Evolutionary conservation across 1,140 invertebrate genomes (phyloP), one percentile per base, ranked within the genome.

Genomic region (Dendrolimus punctatus): DNA sequence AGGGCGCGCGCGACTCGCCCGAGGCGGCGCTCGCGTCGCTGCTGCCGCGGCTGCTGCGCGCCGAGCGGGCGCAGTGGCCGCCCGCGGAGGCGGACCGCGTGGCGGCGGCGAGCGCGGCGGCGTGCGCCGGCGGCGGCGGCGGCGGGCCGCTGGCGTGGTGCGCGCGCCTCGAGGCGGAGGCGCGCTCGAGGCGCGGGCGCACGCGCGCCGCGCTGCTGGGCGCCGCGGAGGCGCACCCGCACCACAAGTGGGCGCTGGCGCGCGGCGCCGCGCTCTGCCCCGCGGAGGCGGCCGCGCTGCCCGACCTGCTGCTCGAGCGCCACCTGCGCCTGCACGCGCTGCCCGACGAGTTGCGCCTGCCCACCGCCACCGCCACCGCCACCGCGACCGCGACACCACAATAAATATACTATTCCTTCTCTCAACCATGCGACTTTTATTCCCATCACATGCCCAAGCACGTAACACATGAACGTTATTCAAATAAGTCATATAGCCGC

Each of bases 301-400:
- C 72, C 39, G 65, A 71, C 51, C 58, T 64, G 39, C 52, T 53
- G 58, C 67, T 70, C 63, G 65, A 68, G 7, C 54, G 66, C 55
- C 71, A 71, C 65, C 67, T 66, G 57, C 66, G 75, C 51, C 65
- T 55, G 39, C 64, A 66, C 48, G 72, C 71, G 64, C 71, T 78
- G 60, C 56, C 40, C 50, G 41, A 55, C 48, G 55, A 55, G 44
- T 51, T 43, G 47, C 9, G 4, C 46, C 8, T 8, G 39, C 23
- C 6, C 6, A 10, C 5, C 43, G 8, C 43, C n/a, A 45, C 43
- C 7, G 23, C 8, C n/a, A 7, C 5, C 43, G 5, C 43, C 43
- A 44, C 6, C 43, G 6, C n/a, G n/a, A 23, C n/a, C 43, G 3
- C 6, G 2, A n/a, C 6, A n/a, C 43, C n/a, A 45, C 23, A 45